Evolutionary conservation across 2,888 invertebrate genomes (phyloP).

Genomic region (Notocelia uddmanniana): DNA sequence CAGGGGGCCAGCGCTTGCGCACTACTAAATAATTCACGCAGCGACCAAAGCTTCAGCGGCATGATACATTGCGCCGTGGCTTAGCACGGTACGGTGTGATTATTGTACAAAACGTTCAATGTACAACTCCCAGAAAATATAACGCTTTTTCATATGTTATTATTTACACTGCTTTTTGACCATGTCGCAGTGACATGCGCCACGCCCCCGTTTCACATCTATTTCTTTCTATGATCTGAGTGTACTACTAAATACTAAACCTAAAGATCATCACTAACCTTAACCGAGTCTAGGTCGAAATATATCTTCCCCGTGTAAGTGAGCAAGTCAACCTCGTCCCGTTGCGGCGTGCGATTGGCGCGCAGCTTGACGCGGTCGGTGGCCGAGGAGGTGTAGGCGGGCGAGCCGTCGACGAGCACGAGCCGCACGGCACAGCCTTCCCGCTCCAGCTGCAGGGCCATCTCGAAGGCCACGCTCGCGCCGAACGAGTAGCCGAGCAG

Average conservation of each 20-base stretch:
- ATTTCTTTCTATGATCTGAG: no score
- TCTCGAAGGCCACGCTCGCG: conserved; percentile 97
- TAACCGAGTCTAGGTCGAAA: conserved; percentile 90
- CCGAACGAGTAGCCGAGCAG: conserved; percentile 98
- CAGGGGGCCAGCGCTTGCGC: no score
- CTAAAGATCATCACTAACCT: conserved; percentile 58
- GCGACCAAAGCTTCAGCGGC: no score
- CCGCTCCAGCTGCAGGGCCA: conserved; percentile 93
- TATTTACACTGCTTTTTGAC: no score
- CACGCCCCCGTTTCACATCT: no score
- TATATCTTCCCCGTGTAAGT: conserved; percentile 94
- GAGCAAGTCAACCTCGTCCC: conserved; percentile 90
- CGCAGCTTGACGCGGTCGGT: conserved; percentile 88
- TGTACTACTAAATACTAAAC: neutral
- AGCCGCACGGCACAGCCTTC: conserved; percentile 86
- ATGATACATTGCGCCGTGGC: no score
- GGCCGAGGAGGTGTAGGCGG: conserved; percentile 91
- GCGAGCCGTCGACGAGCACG: conserved; percentile 96
- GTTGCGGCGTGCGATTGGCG: conserved; percentile 81
- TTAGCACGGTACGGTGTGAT: no score
- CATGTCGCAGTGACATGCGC: no score
- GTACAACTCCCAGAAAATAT: no score
- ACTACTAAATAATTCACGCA: no score
- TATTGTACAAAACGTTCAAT: no score
- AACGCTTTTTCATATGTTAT: no score